These are phyloP conservation scores for Heliconius ethilla DNA, from an alignment of 2,888 invertebrate species.

Conservation along the genomic window DNA sequence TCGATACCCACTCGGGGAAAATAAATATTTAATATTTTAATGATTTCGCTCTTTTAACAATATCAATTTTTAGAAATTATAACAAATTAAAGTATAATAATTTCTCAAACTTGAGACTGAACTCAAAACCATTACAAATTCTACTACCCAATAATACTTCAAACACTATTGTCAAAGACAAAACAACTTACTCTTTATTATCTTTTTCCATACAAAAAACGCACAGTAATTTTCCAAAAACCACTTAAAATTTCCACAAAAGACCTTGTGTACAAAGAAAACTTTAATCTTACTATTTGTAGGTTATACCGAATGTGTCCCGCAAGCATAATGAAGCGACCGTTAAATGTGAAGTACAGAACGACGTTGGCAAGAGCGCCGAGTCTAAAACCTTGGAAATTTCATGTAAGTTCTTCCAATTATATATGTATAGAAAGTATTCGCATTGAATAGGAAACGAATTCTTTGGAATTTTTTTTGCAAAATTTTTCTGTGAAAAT, in stretches of 20 bases:
- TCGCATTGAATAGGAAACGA: slow-evolving; percentile 1
- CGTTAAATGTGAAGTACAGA: slow-evolving; percentile 95
- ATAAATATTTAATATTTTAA: not conserved
- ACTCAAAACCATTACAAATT: too few relatives aligned
- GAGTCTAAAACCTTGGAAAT: slow-evolving; percentile 94
- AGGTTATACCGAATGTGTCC: slow-evolving; percentile 89
- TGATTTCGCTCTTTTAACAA: too few relatives aligned
- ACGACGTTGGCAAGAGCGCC: slow-evolving; percentile 94
- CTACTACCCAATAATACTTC: too few relatives aligned
- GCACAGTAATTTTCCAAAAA: slow-evolving; percentile 2
- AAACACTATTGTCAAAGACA: too few relatives aligned
- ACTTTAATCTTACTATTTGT: slow-evolving; percentile 46
- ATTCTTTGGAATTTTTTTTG: slow-evolving; percentile 1
- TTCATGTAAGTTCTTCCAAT: slow-evolving; percentile 87
- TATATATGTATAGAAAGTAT: slow-evolving; percentile 16
- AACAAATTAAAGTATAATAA: too few relatives aligned
- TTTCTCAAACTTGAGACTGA: too few relatives aligned
- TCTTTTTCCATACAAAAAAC: not conserved
- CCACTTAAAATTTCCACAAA: slow-evolving; percentile 8
- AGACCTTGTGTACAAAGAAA: slow-evolving; percentile 18
- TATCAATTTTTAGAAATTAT: too few relatives aligned
- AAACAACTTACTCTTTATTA: too few relatives aligned
- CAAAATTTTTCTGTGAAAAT: not conserved
- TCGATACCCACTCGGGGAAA: not conserved
- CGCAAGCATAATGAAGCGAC: slow-evolving; percentile 92